Evolutionary conservation across 2,797 vertebrate species (phyloP).

Genomic region (Labeo calbasu): DNA sequence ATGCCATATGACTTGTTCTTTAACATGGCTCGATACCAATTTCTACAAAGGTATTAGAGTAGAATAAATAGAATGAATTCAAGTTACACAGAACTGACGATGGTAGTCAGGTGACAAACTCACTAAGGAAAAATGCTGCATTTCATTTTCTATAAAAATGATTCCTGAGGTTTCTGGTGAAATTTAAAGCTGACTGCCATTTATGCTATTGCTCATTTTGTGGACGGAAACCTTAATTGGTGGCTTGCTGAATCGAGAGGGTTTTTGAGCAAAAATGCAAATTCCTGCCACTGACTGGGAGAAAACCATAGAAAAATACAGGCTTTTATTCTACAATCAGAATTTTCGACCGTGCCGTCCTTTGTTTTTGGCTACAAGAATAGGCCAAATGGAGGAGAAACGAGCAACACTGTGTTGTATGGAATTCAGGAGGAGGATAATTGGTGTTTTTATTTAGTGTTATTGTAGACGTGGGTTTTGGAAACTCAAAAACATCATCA

Average conservation of each 20-base stretch:
- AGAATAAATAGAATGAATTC: background rate
- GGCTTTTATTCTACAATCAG: constrained; percentile 59
- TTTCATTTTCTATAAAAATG: constrained; percentile 59
- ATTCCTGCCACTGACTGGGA: constrained; percentile 50
- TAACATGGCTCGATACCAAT: background rate
- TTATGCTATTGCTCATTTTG: constrained; percentile 68
- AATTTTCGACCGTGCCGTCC: constrained; percentile 52
- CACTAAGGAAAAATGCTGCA: background rate
- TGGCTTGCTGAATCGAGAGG: constrained; percentile 72
- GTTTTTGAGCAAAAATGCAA: constrained; percentile 67
- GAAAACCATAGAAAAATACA: constrained; percentile 47
- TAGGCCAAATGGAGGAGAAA: constrained; percentile 5
- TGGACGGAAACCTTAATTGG: constrained; percentile 73
- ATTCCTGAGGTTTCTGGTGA: constrained; percentile 73
- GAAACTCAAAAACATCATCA: background rate
- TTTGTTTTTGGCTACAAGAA: constrained; percentile 48
- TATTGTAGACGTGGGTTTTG: background rate
- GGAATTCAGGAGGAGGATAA: constrained; percentile 13
- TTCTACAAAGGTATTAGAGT: background rate
- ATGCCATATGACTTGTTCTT: background rate
- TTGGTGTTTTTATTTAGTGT: background rate
- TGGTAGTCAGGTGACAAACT: background rate
- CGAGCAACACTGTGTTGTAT: background rate
- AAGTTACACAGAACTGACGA: background rate
- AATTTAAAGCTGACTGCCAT: constrained; percentile 66